Conservation (phyloP, 2,888 invertebrate genomes). For the Dicyrtoma fusca region DNA sequence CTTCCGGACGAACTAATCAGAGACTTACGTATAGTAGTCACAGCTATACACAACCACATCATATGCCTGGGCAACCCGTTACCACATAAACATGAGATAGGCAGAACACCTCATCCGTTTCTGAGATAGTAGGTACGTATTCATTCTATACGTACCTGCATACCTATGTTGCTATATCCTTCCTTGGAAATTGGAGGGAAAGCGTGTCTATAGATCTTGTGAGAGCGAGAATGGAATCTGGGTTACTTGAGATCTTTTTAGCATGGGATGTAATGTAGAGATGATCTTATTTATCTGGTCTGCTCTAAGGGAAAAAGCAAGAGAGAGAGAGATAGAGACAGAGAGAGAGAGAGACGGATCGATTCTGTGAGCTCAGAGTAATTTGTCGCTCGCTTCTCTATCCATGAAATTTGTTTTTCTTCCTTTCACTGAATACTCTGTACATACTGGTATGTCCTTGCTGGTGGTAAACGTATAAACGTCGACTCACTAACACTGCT, state of each 20-base stretch:
- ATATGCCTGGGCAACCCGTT: no score
- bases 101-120: no score
- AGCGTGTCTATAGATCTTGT: neutral
- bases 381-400: conserved; percentile 29
- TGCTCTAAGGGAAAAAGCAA: neutral
- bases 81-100: no score
- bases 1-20: no score
- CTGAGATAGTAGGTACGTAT: no score
- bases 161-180: neutral
- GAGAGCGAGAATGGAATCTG: conserved; percentile 1
- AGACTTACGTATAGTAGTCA: no score
- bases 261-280: neutral
- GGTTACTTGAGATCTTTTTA: conserved; percentile 3
- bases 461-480: neutral
- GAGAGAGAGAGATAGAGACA: neutral
- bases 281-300: conserved; percentile 14
- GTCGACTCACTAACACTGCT: neutral
- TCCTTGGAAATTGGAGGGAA: neutral
- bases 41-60: no score
- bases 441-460: neutral
- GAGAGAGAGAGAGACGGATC: conserved; percentile 12
- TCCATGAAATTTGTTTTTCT: conserved; percentile 31
- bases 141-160: neutral
- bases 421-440: conserved; percentile 13
- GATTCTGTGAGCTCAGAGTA: conserved; percentile 24